phyloP scores from a whole-genome alignment of 2,113 vertebrate species.

The Suncus etruscus region DNA sequence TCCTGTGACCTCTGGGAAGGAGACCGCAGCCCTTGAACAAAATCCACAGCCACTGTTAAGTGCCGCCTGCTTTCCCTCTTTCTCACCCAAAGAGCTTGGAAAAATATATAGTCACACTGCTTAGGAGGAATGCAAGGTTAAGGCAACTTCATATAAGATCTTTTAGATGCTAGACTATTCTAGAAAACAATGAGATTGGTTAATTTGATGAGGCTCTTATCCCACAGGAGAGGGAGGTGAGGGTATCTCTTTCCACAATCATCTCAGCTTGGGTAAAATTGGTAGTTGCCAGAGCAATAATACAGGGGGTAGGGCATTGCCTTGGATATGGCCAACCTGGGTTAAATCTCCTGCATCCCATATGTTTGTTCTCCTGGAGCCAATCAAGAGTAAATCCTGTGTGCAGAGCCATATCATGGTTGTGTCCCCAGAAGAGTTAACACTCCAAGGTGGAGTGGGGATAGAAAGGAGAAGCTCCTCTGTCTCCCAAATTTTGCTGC shows the following conservation, averaged over 20 bases:
- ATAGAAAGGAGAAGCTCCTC: not conserved
- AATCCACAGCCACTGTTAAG: not conserved
- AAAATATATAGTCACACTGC: slow-evolving; percentile 11
- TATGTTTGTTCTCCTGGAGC: no score
- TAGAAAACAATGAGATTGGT: not conserved
- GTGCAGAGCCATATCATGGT: no score
- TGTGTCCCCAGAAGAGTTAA: slow-evolving; percentile 21
- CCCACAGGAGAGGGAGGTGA: not conserved
- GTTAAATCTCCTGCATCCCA: no score
- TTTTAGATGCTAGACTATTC: slow-evolving; percentile 21
- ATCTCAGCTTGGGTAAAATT: not conserved
- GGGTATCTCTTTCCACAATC: not conserved
- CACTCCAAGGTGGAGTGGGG: not conserved
- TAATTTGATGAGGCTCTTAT: slow-evolving; percentile 10
- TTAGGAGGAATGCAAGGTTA: slow-evolving; percentile 38
- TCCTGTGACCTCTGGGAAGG: not conserved
- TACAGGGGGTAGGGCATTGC: no score
- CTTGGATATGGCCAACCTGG: no score
- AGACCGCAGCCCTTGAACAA: not conserved
- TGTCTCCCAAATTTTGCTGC: not conserved
- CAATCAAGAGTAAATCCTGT: no score
- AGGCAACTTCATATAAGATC: slow-evolving; percentile 7
- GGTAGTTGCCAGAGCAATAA: not conserved
- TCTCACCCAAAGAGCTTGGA: slow-evolving; percentile 6
- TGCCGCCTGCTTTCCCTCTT: not conserved